phyloP scores from a whole-genome alignment of 2,113 vertebrate species.

The Pycnonotus jocosus region DNA sequence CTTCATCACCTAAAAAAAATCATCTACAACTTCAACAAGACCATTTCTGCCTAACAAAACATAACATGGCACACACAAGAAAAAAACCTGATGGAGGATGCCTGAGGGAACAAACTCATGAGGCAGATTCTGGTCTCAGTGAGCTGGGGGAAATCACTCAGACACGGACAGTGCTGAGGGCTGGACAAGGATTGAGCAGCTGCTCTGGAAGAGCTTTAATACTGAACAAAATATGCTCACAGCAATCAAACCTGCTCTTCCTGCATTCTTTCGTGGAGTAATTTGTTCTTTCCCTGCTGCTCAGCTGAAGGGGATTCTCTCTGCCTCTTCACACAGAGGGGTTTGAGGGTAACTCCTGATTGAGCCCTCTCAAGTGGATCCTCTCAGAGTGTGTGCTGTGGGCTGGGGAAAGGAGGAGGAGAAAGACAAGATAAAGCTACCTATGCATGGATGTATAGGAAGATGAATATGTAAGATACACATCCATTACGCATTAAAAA shows the following conservation, averaged over 20 bases:
- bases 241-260: background rate
- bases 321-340: background rate
- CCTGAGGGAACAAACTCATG: background rate
- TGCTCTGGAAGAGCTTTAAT: background rate
- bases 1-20: background rate
- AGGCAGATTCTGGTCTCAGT: background rate
- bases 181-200: background rate
- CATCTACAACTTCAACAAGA: background rate
- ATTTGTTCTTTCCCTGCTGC: background rate
- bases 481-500: background rate
- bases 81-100: background rate
- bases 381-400: background rate
- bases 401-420: background rate
- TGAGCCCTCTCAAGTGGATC: background rate
- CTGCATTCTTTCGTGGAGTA: background rate
- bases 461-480: background rate
- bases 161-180: background rate
- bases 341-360: background rate
- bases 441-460: background rate
- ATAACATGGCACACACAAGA: background rate
- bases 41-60: background rate
- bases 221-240: background rate
- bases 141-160: background rate
- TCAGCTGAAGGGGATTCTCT: background rate
- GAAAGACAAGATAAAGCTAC: background rate